Evolutionary conservation across 2,888 invertebrate species (phyloP), one percentile per base, ranked within the genome.

Genomic region (Leistus spinibarbis): DNA sequence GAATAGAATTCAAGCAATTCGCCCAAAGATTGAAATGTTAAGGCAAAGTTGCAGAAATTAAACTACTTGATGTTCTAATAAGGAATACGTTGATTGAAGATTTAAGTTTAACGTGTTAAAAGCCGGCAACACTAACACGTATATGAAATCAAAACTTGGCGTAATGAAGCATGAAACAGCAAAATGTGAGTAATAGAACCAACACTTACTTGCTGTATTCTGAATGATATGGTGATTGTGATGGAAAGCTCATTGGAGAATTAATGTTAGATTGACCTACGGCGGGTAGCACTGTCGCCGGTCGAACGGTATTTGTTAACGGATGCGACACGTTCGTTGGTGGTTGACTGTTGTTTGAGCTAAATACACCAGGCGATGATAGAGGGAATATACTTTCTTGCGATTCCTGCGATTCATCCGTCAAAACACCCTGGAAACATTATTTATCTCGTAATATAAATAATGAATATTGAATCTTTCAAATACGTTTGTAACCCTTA

Each of bases 331-430:
- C 73, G 62, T 78, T 77, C 67, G 78, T 78, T 65, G 78, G 78
- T 74, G 78, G 79, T 74, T 74, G 80, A 7, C 68, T 69, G 86
- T 78, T 86, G 86, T 7, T 87, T 84, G 79, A 86, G 87, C 13
- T 86, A 86, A 77, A 79, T 77, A 7, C 86, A 75, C 77, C 79
- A 56, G 80, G 79, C 40, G 82, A 78, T 1, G 83, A 80, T 78
- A 88, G 89, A 79, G 90, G 89, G 67, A 88, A 88, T 1, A 89
- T 89, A 57, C 92, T 91, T 82, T 93, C 93, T 84, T 93, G 93
- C 1, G 93, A 92, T 84, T 93, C 93, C 88, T 93, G 90, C 9
- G 92, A 92, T 83, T 94, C 93, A 82, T 94, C 93, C n/a, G 93
- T 94, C 74, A 94, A 89, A 76, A 96, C 95, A 62, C 93, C 95